Conservation (phyloP, 2,888 invertebrate species). For the Calameuta filiformis region DNA sequence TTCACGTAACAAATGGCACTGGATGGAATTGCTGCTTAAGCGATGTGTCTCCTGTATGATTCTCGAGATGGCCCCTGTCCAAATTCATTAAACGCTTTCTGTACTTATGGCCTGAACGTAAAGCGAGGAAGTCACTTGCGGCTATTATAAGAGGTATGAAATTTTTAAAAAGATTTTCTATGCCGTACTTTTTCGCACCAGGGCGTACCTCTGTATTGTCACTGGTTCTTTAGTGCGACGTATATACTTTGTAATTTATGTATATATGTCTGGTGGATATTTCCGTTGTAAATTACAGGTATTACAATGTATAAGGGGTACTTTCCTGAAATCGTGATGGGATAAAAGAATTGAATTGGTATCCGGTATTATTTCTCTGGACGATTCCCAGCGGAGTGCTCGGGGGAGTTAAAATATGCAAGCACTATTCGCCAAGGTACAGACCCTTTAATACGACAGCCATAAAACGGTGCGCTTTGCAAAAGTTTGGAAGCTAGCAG, state of each 20-base stretch:
- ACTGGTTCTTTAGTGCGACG: too few relatives aligned
- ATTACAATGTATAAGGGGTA: neutral
- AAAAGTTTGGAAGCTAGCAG: slow-evolving; percentile 42
- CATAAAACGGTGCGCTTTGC: slow-evolving; percentile 50
- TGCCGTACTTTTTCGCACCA: neutral
- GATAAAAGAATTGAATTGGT: neutral
- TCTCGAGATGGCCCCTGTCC: slow-evolving; percentile 47
- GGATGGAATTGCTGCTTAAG: slow-evolving; percentile 46
- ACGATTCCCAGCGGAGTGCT: neutral
- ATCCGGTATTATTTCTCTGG: neutral
- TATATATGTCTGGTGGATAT: too few relatives aligned
- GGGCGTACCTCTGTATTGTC: neutral
- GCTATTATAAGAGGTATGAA: slow-evolving; percentile 28
- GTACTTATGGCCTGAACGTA: slow-evolving; percentile 30
- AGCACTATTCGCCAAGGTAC: neutral
- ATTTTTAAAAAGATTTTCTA: neutral
- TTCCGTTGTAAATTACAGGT: too few relatives aligned
- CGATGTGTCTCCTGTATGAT: slow-evolving; percentile 44
- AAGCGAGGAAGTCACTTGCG: slow-evolving; percentile 37
- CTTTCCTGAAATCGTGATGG: neutral
- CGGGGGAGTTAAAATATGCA: slow-evolving; percentile 36
- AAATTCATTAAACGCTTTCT: slow-evolving; percentile 50
- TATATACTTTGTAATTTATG: too few relatives aligned
- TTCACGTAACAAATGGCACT: slow-evolving; percentile 34
- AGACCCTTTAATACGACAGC: slow-evolving; percentile 47